Conservation (phyloP, 2,797 vertebrate species). For the Gallirallus australis region DNA sequence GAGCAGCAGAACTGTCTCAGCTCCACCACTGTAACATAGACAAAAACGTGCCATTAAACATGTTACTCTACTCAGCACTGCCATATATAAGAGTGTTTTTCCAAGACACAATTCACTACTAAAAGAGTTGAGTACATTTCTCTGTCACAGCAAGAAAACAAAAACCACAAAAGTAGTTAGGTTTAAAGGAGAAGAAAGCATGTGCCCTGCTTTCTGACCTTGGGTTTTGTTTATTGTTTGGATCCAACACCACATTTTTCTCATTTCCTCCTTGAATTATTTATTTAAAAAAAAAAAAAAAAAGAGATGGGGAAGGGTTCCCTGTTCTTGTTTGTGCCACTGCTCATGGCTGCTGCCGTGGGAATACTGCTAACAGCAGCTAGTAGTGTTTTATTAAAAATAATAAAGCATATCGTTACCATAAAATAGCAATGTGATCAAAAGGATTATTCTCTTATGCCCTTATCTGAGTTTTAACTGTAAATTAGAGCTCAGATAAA, state of each 20-base stretch:
- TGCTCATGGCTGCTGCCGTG: conserved; percentile 15
- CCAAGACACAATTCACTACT: conserved; percentile 32
- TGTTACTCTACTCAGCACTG: not conserved
- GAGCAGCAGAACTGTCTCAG: not conserved
- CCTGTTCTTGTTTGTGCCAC: conserved; percentile 45
- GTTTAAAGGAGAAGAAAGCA: conserved; percentile 43
- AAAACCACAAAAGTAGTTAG: not conserved
- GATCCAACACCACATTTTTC: conserved; percentile 32
- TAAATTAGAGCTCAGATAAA: conserved; percentile 43
- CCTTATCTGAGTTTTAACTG: conserved; percentile 6
- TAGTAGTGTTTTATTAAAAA: conserved; percentile 61
- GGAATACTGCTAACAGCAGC: conserved; percentile 39
- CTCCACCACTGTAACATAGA: not conserved
- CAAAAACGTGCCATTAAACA: conserved; percentile 32
- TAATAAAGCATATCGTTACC: conserved; percentile 63
- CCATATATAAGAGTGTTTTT: conserved; percentile 47
- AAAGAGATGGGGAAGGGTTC: not conserved
- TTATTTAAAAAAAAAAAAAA: conserved; percentile 16
- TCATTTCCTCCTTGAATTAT: conserved; percentile 63
- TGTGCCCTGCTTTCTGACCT: conserved; percentile 40
- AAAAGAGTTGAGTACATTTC: conserved; percentile 38
- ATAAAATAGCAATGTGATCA: conserved; percentile 48
- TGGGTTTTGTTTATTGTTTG: conserved; percentile 56
- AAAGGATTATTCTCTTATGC: conserved; percentile 24
- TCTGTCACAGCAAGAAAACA: conserved; percentile 16